Percentiles rank a stretch among this genome's conserved stretches.
Evolutionary conservation across 2,797 vertebrate genomes (phyloP).

Genomic region (Coracias cyanogaster): DNA sequence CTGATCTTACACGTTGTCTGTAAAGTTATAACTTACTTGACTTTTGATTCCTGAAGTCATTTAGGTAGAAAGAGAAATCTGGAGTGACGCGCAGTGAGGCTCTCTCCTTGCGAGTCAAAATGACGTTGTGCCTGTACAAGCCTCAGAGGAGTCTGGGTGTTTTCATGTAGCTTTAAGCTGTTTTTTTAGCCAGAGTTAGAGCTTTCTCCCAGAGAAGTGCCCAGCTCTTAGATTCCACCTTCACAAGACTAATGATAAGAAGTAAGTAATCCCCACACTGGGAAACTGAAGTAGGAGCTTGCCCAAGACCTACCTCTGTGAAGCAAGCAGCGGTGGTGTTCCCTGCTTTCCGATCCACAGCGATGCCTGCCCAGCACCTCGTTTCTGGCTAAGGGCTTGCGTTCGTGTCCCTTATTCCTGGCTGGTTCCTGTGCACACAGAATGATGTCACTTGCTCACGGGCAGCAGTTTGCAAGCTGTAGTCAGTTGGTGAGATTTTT

Average conservation of each 20-base stretch:
- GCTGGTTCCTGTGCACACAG: background rate
- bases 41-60: background rate
- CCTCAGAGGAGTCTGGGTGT: background rate
- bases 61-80: background rate
- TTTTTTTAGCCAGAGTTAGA: background rate
- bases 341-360: background rate
- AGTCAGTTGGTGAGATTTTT: background rate
- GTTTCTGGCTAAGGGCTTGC: too few relatives aligned
- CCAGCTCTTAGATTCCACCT: background rate
- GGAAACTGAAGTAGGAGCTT: background rate
- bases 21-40: background rate
- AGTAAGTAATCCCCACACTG: background rate
- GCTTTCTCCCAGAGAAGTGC: background rate
- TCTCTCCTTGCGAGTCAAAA: background rate
- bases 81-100: accelerated
- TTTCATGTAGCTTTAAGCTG: background rate
- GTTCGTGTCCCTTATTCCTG: too few relatives aligned
- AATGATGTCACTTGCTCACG: accelerated
- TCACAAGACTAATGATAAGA: background rate
- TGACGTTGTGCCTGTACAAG: background rate
- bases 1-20: background rate
- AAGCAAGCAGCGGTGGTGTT: background rate
- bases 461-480: background rate
- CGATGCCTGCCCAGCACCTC: background rate
- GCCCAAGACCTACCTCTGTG: background rate